A percentile compares a stretch with the other conserved stretches of the same genome.
Evolutionary conservation across 2,888 invertebrate species (phyloP).

Genomic region (Drosophila anomelani): DNA sequence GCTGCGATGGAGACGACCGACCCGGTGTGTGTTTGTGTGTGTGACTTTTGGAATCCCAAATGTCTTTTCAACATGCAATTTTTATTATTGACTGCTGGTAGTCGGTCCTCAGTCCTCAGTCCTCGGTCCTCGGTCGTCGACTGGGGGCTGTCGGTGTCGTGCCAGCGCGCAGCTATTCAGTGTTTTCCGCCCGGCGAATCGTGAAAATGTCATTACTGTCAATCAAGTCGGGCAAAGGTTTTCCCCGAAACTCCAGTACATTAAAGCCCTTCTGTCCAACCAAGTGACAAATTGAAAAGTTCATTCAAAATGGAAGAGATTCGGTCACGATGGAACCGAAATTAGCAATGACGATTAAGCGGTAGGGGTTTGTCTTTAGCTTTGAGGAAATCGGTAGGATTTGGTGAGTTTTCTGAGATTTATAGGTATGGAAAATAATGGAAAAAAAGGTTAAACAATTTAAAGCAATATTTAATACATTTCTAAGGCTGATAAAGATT

Average conservation of each 20-base stretch:
- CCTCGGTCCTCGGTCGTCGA: conserved; percentile 48
- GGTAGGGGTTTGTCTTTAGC: neutral
- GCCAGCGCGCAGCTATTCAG: conserved; percentile 75
- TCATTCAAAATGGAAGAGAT: conserved; percentile 31
- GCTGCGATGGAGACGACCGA: conserved; percentile 46
- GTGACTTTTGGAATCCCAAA: conserved; percentile 75
- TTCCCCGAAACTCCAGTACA: conserved; percentile 58
- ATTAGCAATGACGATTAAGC: neutral
- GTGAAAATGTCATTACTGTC: conserved; percentile 80
- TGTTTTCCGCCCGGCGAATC: conserved; percentile 78
- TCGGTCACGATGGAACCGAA: neutral
- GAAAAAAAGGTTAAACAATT: neutral
- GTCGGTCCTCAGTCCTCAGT: conserved; percentile 52
- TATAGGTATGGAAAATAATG: neutral
- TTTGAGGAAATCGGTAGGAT: neutral
- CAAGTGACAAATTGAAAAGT: conserved; percentile 46
- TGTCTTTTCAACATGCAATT: conserved; percentile 78
- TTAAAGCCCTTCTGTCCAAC: conserved; percentile 59
- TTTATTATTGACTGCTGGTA: conserved; percentile 74
- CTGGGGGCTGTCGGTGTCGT: conserved; percentile 60
- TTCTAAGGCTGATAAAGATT: too few species aligned
- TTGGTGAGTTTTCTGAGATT: too few species aligned
- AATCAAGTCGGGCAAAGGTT: conserved; percentile 65
- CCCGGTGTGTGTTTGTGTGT: conserved; percentile 57
- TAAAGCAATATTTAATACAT: too few species aligned